These are phyloP conservation scores for Hirundichthys speculiger DNA, from an alignment of 2,113 vertebrate species.

Conservation along the genomic window DNA sequence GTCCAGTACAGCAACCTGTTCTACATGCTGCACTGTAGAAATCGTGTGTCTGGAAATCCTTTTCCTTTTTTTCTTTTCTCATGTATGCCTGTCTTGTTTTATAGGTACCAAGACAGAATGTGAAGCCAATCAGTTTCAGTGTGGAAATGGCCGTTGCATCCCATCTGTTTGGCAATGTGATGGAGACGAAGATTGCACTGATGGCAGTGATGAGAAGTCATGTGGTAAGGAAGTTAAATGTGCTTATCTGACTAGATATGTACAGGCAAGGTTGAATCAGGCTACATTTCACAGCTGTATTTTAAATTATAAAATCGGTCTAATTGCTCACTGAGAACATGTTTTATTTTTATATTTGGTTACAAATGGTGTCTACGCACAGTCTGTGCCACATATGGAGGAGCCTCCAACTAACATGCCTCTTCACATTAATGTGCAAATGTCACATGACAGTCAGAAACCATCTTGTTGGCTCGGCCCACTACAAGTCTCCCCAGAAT, in stretches of 20 bases:
- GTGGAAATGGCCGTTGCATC: slow-evolving; percentile 94
- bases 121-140: slow-evolving; percentile 91
- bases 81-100: slow-evolving; percentile 5
- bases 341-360: no score
- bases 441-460: slow-evolving; percentile 12
- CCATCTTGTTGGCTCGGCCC: neutral
- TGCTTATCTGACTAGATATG: no score
- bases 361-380: no score
- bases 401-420: neutral
- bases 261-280: no score
- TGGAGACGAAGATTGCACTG: slow-evolving; percentile 92
- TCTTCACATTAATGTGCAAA: neutral
- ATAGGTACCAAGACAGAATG: slow-evolving; percentile 87
- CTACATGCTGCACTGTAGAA: neutral
- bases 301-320: no score
- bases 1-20: no score
- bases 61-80: neutral
- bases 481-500: slow-evolving; percentile 29
- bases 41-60: neutral
- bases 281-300: no score
- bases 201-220: slow-evolving; percentile 90
- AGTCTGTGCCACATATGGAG: no score
- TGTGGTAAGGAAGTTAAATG: slow-evolving; percentile 93
- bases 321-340: no score
- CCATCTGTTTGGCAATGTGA: slow-evolving; percentile 94